phyloP scores from a whole-genome alignment of 2,797 vertebrate species.

The Sebastes reedi region DNA sequence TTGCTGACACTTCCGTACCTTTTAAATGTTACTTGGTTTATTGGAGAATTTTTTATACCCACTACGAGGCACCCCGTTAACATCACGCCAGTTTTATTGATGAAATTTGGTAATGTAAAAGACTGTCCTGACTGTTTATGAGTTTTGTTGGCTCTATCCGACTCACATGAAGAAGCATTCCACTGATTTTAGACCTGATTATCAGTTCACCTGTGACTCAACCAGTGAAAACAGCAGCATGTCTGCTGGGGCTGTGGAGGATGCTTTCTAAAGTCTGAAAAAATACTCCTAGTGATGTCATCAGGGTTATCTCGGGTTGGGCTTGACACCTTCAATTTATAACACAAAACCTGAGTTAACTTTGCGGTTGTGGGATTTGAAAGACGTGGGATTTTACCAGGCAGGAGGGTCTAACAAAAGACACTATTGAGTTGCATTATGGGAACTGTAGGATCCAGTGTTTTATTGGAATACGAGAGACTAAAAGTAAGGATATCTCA shows the following conservation, averaged over 20 bases:
- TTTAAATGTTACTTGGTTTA: not conserved
- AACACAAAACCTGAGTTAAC: not conserved
- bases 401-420: not conserved
- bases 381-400: not conserved
- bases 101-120: not conserved
- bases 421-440: not conserved
- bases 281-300: not conserved
- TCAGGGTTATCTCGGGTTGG: not conserved
- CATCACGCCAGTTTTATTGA: not conserved
- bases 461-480: not conserved
- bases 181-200: not conserved
- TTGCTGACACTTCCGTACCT: not conserved
- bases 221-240: not conserved
- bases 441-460: not conserved
- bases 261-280: not conserved
- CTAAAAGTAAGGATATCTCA: not conserved
- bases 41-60: not conserved
- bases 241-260: too few relatives aligned
- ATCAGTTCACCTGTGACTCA: not conserved
- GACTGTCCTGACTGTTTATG: not conserved
- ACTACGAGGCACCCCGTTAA: not conserved
- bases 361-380: not conserved
- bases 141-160: not conserved
- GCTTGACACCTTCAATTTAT: not conserved
- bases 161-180: too few relatives aligned